A percentile compares a stretch with the other conserved stretches of the same genome.
Evolutionary conservation across 1,140 invertebrate species (phyloP).

Genomic region (Caerostris extrusa): DNA sequence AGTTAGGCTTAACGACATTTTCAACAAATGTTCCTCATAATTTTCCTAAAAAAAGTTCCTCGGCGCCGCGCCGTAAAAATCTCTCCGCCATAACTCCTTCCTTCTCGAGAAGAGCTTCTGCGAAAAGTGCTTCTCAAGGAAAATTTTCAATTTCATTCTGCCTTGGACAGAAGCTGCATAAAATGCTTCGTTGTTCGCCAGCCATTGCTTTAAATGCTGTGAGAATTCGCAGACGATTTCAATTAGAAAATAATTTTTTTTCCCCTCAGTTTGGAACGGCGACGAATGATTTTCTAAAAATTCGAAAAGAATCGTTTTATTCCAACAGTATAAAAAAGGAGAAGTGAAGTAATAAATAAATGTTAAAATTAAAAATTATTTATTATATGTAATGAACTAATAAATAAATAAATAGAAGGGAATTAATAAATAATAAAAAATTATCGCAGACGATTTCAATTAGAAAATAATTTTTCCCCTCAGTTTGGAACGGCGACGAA

Average conservation of each 20-base stretch:
- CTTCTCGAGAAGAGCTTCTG: neutral
- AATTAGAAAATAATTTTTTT: conserved; percentile 15
- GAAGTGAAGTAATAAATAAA: too few relatives aligned
- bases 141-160: neutral
- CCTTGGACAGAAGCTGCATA: neutral
- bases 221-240: neutral
- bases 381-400: too few relatives aligned
- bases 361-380: too few relatives aligned
- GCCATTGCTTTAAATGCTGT: neutral
- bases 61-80: neutral
- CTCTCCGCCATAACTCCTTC: neutral
- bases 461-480: too few relatives aligned
- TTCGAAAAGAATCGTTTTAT: too few relatives aligned
- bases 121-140: neutral
- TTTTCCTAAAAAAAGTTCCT: neutral
- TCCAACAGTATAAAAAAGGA: too few relatives aligned
- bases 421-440: too few relatives aligned
- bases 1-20: neutral
- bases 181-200: neutral
- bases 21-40: neutral
- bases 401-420: too few relatives aligned
- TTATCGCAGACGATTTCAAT: too few relatives aligned
- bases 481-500: neutral
- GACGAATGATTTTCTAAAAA: neutral
- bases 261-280: neutral